Base-by-base conservation (phyloP, 2,797 vertebrate species). In the Luscinia luscinia region DNA sequence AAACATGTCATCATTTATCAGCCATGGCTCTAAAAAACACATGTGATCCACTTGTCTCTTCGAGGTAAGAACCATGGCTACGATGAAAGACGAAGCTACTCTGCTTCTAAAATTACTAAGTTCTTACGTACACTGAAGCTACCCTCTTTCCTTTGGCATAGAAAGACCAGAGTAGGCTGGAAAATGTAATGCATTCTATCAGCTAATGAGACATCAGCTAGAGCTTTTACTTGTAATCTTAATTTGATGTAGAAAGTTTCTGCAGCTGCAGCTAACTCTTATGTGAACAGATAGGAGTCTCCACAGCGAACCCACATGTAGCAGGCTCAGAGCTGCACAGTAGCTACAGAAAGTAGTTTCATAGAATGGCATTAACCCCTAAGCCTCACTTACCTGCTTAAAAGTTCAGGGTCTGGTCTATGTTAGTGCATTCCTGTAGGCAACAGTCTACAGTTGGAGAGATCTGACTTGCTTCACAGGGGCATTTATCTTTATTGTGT, bases 1-100 rank as follows among this genome's bases (percentile, higher is more conserved):
- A 82, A 94, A 92, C 64, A 66, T 80, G 66, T 52, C 75, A 90
- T 41, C 54, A 34, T 89, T 83, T 94, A 87, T 84, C 77, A 88
- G 49, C 66, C 78, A 86, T 11, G 59, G 22, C 43, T 89, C 70
- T 81, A 55, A 89, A 93, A 91, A 55, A 21, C 62, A 78, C 36
- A 19, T 36, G 46, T 57, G 70, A 90, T 75, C 12, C 32, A 36
- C 70, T 84, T 73, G 66, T 84, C 67, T 89, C 51, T 62, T 87
- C 0, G 0, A 93, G 51, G 43, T 79, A 70, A 79, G 83, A 90
- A 77, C 30, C 36, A 51, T 8, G 38, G 40, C 9, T 49, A 19
- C 49, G 32, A 93, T 54, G 57, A 66, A 77, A 87, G 52, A 91
- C 8, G 1, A 78, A 66, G 30, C 12, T 84, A 80, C 10, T 54